A percentile compares a stretch with the other conserved stretches of the same genome.
These are phyloP conservation scores for Barnardius zonarius DNA, from an alignment of 2,113 vertebrate genomes.

Conservation along the genomic window DNA sequence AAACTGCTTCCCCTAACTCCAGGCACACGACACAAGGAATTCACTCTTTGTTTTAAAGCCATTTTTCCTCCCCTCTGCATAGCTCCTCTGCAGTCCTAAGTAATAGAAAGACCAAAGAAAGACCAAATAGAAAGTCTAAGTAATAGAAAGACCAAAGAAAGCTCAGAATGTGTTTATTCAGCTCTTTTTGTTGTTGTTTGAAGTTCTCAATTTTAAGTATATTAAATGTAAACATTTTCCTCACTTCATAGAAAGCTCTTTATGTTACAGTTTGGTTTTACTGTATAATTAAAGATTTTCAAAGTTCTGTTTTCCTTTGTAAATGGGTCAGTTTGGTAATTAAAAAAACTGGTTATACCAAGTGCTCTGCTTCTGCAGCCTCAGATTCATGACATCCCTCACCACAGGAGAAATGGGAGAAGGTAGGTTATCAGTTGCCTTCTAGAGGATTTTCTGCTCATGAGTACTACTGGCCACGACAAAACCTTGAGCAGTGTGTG, in stretches of 20 bases:
- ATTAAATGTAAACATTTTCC: slow-evolving; percentile 60
- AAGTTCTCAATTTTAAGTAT: slow-evolving; percentile 62
- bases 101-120: neutral
- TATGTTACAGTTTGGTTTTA: slow-evolving; percentile 54
- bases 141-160: neutral
- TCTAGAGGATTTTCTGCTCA: neutral
- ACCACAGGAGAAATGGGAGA: neutral
- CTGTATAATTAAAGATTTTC: slow-evolving; percentile 60
- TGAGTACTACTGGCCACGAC: neutral
- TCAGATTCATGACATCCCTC: neutral
- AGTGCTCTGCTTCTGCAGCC: neutral
- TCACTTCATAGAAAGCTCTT: slow-evolving; percentile 47
- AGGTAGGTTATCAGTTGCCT: neutral
- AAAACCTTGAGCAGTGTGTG: neutral
- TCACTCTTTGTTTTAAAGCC: neutral
- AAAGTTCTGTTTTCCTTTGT: slow-evolving; percentile 56
- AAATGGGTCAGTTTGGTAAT: slow-evolving; percentile 54
- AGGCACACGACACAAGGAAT: neutral
- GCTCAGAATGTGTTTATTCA: slow-evolving; percentile 31
- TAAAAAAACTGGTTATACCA: slow-evolving; percentile 53
- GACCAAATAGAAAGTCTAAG: no score
- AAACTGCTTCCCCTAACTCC: neutral
- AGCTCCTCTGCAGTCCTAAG: neutral
- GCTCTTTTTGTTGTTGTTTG: neutral
- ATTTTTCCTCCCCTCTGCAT: neutral